Conservation (phyloP, 2,113 vertebrate species). For the Pomatostomus ruficeps region DNA sequence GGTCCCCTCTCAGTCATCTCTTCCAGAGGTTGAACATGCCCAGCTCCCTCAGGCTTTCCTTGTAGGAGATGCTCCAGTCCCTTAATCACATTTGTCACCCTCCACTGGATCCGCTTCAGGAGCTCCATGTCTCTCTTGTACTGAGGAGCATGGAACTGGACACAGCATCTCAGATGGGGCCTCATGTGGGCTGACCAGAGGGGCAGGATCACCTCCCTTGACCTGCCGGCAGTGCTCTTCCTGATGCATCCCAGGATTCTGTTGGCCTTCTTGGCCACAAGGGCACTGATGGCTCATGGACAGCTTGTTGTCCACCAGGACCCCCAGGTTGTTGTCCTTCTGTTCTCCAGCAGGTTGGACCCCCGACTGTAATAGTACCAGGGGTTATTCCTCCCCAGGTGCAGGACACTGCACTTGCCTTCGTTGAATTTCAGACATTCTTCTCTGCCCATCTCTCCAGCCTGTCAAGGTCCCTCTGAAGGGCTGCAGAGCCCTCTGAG, state of each 20-base stretch:
- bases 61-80: neutral
- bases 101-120: fast-evolving
- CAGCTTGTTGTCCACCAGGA: neutral
- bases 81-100: neutral
- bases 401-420: neutral
- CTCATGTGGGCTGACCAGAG: neutral
- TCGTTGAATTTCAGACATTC: neutral
- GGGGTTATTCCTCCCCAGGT: neutral
- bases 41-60: fast-evolving
- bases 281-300: neutral
- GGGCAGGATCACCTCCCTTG: neutral
- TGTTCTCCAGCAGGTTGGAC: neutral
- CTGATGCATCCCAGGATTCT: neutral
- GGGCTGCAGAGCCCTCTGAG: neutral
- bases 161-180: neutral
- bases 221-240: neutral
- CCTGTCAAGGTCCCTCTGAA: neutral
- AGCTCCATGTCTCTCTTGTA: no score
- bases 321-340: neutral
- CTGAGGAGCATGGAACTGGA: neutral
- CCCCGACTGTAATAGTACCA: neutral
- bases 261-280: neutral
- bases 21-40: fast-evolving
- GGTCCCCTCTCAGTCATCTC: neutral
- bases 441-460: neutral